Evolutionary conservation across 1,140 invertebrate species (phyloP).

Genomic region (Drosophila equinoxialis): DNA sequence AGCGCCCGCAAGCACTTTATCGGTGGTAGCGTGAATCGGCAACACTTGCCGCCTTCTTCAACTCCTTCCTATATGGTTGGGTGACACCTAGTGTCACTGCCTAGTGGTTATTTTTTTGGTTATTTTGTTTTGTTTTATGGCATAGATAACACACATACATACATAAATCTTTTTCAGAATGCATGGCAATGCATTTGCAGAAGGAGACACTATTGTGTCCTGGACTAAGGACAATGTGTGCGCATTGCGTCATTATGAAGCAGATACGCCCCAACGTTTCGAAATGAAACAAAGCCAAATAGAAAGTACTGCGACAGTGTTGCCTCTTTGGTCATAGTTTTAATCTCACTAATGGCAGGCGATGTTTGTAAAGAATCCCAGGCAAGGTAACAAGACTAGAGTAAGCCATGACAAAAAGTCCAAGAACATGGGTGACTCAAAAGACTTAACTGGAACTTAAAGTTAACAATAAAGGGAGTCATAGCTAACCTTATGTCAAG

Average conservation of each 20-base stretch:
- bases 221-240: slow-evolving; percentile 38
- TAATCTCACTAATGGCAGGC: slow-evolving; percentile 77
- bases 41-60: too few relatives aligned
- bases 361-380: not conserved
- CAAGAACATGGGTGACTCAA: too few relatives aligned
- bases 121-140: slow-evolving; percentile 5
- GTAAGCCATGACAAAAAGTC: not conserved
- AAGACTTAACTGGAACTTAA: slow-evolving; percentile 7
- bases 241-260: slow-evolving; percentile 74
- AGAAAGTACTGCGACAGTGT: slow-evolving; percentile 54
- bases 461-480: slow-evolving; percentile 11
- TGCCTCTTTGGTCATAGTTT: slow-evolving; percentile 64
- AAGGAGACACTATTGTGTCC: slow-evolving; percentile 7
- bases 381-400: slow-evolving; percentile 6
- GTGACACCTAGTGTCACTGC: too few relatives aligned
- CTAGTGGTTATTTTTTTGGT: not conserved
- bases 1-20: too few relatives aligned
- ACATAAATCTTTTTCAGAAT: slow-evolving; percentile 15
- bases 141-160: slow-evolving; percentile 46
- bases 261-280: slow-evolving; percentile 66
- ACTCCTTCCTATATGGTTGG: too few relatives aligned
- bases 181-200: not conserved
- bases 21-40: too few relatives aligned
- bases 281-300: slow-evolving; percentile 51
- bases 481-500: slow-evolving; percentile 33